Percentiles rank a stretch among this genome's conserved stretches.
Evolutionary conservation across 2,797 vertebrate genomes (phyloP).

Genomic region (Muraenolepis orangiensis): DNA sequence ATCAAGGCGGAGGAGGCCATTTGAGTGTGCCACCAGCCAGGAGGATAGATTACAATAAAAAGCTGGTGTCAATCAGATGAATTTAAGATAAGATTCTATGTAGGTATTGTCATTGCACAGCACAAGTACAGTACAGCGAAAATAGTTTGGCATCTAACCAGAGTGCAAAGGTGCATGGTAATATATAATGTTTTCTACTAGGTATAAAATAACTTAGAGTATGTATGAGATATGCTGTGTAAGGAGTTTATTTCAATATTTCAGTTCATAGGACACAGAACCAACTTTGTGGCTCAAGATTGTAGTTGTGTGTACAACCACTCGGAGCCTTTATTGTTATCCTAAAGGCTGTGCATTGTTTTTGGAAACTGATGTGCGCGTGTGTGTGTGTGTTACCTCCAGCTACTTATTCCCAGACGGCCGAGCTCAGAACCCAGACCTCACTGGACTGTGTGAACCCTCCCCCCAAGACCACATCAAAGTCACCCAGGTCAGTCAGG

Average conservation of each 20-base stretch:
- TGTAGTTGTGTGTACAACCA: neutral
- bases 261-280: neutral
- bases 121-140: too few relatives aligned
- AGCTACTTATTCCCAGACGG: slow-evolving; percentile 95
- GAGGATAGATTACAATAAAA: neutral
- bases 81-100: too few relatives aligned
- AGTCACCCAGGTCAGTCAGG: slow-evolving; percentile 89
- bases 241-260: neutral
- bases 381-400: slow-evolving; percentile 10
- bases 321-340: neutral
- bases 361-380: neutral
- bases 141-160: too few relatives aligned
- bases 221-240: neutral
- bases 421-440: slow-evolving; percentile 91
- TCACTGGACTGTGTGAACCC: slow-evolving; percentile 94
- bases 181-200: too few relatives aligned
- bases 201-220: too few relatives aligned
- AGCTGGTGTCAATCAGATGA: neutral
- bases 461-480: slow-evolving; percentile 98
- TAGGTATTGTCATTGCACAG: too few relatives aligned
- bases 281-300: neutral
- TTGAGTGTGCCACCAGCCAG: neutral
- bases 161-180: too few relatives aligned
- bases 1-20: neutral
- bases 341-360: neutral